Evolutionary conservation across 2,113 vertebrate genomes (phyloP).

Genomic region (Rhabdomys dilectus): DNA sequence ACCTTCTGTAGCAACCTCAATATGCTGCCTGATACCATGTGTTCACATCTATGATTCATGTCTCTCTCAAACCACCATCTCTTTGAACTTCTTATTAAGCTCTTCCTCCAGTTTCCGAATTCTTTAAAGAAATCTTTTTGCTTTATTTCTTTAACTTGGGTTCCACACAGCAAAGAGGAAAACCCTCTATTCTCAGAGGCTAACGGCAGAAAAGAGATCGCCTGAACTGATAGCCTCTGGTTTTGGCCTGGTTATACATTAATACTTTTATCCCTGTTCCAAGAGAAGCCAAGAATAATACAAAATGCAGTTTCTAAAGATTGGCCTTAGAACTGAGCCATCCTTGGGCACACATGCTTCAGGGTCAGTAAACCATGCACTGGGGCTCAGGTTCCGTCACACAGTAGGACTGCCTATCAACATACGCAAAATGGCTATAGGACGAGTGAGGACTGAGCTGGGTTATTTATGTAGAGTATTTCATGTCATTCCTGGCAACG

Average conservation of each 20-base stretch:
- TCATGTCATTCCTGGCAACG: constrained; percentile 50
- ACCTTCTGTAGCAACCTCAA: neutral
- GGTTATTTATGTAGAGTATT: constrained; percentile 55
- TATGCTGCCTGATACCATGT: neutral
- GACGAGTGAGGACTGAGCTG: neutral
- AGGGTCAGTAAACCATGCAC: neutral
- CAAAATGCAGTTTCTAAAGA: constrained; percentile 21
- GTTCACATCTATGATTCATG: neutral
- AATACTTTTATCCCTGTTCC: constrained; percentile 34
- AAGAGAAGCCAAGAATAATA: constrained; percentile 49
- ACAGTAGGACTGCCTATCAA: neutral
- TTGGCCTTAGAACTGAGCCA: neutral
- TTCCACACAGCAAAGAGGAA: constrained; percentile 44
- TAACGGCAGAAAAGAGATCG: constrained; percentile 18
- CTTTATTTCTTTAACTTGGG: constrained; percentile 40
- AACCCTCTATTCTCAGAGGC: constrained; percentile 51
- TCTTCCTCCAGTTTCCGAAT: constrained; percentile 25
- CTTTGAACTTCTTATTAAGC: constrained; percentile 7
- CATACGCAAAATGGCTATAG: constrained; percentile 20
- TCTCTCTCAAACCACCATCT: neutral
- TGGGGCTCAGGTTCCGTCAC: neutral
- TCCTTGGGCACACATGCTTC: constrained; percentile 1
- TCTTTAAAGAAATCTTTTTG: neutral
- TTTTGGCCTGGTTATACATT: constrained; percentile 36
- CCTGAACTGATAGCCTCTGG: neutral